Evolutionary conservation across 1,140 invertebrate species (phyloP), one percentile per base, ranked within the genome.

Genomic region (Cylas formicarius): DNA sequence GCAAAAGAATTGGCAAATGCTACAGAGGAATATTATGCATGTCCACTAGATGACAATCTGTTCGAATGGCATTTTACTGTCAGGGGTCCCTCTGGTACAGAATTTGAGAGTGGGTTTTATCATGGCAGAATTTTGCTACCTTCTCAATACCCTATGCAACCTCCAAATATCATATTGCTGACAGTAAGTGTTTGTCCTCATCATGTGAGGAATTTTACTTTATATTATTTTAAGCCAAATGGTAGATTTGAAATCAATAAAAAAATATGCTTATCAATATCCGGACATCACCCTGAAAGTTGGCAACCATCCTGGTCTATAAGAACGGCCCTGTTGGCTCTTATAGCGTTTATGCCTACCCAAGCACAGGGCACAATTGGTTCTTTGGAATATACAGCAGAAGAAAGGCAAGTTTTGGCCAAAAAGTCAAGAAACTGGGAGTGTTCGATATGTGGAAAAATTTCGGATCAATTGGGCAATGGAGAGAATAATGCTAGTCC

Each of bases 31-130:
- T 96, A 92, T 66, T 84, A 73, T 70, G 92, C 91, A 14, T 81
- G 81, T 56, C 93, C 93, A 17, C 66, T 97, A 11, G 90, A 97
- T 65, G 91, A 96, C 58, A 97, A 97, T 71, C 67, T 97, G 18
- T 97, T 97, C 71, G 93, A 97, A 66, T 97, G 94, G 94, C 94
- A 97, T 70, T 97, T 97, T 66, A 97, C 93, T 0, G 81, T 97
- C 6, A 73, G 84, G 61, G 92, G 92, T 9, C 89, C 90, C 18
- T 75, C 76, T 21, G 85, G 83, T 3, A 83, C 86, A 0, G 90
- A 93, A 28, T 96, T 93, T 70, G 85, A 89, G 53, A 83, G 80
- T 44, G 91, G 91, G 22, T 72, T 92, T 45, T 95, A 94, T 65
- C 91, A 95, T 70, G 91, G 87, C 17, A 74, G 92, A 53, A 96